Percentiles rank a stretch among this genome's conserved stretches.
phyloP scores from a whole-genome alignment of 2,888 invertebrate species.

The Dynastes hyllus region DNA sequence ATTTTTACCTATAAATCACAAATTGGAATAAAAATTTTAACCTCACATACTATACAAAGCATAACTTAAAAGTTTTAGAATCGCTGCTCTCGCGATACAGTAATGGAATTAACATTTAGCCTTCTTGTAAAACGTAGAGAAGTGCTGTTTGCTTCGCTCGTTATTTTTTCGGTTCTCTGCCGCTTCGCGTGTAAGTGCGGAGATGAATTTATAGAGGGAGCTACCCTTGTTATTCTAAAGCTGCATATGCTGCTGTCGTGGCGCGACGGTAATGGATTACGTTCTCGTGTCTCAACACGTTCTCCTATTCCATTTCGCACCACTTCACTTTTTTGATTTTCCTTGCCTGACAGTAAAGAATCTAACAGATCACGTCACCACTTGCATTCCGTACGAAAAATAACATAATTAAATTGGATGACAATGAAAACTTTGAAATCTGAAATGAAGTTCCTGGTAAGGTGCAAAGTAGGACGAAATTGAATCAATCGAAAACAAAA shows the following conservation, averaged over 20 bases:
- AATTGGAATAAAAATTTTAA: too few relatives aligned
- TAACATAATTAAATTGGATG: slow-evolving; percentile 16
- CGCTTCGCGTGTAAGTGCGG: slow-evolving; percentile 60
- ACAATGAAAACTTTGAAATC: background rate
- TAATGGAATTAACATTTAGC: slow-evolving; percentile 68
- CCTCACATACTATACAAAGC: background rate
- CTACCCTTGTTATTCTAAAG: slow-evolving; percentile 65
- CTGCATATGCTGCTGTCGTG: slow-evolving; percentile 59
- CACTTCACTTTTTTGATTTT: slow-evolving; percentile 30
- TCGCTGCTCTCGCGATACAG: slow-evolving; percentile 55
- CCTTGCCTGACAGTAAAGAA: background rate
- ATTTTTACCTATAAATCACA: too few relatives aligned
- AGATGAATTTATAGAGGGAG: slow-evolving; percentile 61
- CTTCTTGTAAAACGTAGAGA: slow-evolving; percentile 66
- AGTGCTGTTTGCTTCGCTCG: slow-evolving; percentile 65
- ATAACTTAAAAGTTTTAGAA: slow-evolving; percentile 50
- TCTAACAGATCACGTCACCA: slow-evolving; percentile 26
- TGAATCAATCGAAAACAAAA: background rate
- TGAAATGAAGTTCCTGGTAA: too few relatives aligned
- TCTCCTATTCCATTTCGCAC: slow-evolving; percentile 20
- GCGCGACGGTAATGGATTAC: slow-evolving; percentile 62
- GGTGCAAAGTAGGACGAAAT: background rate
- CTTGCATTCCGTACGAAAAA: background rate
- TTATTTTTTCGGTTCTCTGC: slow-evolving; percentile 65
- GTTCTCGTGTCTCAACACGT: slow-evolving; percentile 54